phyloP scores from a whole-genome alignment of 2,113 vertebrate genomes.

The Brachypteracias leptosomus region DNA sequence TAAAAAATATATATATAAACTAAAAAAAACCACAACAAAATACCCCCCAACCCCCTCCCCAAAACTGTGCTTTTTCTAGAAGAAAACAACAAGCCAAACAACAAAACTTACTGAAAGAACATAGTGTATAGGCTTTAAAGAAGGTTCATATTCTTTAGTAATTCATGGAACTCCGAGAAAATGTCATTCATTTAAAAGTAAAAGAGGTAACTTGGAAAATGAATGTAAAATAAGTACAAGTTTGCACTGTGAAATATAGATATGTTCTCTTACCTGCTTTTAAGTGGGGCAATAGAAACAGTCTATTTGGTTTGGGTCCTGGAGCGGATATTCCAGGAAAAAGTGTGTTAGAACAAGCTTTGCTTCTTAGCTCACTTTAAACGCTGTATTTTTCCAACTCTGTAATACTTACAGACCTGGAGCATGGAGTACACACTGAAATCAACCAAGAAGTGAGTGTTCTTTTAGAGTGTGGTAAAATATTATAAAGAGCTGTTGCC shows the following conservation, averaged over 20 bases:
- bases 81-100: background rate
- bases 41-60: no score
- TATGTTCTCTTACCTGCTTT: background rate
- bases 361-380: background rate
- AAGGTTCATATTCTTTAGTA: background rate
- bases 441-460: background rate
- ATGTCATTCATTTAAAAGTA: background rate
- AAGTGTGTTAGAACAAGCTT: background rate
- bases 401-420: background rate
- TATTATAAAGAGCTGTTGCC: background rate
- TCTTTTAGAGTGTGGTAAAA: background rate
- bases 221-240: background rate
- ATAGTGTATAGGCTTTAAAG: background rate
- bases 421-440: background rate
- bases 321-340: background rate
- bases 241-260: background rate
- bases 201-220: background rate
- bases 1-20: no score
- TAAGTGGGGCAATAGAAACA: background rate
- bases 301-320: background rate
- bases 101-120: background rate
- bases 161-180: background rate
- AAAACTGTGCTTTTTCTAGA: no score
- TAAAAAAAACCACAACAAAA: background rate
- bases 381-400: background rate